Conservation (phyloP, 2,113 vertebrate genomes). For the Channa maculata region DNA sequence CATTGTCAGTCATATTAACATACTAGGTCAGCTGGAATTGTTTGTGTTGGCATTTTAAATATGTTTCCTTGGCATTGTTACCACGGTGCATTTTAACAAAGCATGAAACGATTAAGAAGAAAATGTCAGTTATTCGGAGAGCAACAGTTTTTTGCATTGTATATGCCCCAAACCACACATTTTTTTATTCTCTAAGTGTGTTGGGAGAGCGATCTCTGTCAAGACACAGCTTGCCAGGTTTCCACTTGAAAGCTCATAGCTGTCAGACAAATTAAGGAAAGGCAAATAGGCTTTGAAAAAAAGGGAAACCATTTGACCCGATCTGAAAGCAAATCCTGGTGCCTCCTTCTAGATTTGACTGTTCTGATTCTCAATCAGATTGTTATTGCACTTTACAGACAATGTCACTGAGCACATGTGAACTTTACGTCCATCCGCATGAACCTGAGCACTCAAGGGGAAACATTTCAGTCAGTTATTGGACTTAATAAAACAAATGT, state of each 20-base stretch:
- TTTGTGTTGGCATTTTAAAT: slow-evolving; percentile 56
- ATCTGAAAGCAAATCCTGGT: slow-evolving; percentile 62
- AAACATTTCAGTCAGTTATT: slow-evolving; percentile 74
- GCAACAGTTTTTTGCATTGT: slow-evolving; percentile 13
- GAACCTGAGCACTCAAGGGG: slow-evolving; percentile 59
- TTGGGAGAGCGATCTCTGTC: slow-evolving; percentile 61
- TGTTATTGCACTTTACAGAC: slow-evolving; percentile 37
- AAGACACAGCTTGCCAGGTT: slow-evolving; percentile 82
- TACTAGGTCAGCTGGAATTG: slow-evolving; percentile 35
- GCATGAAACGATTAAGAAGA: slow-evolving; percentile 47
- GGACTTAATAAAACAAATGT: slow-evolving; percentile 76
- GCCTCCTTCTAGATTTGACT: slow-evolving; percentile 50
- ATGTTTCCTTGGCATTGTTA: slow-evolving; percentile 56
- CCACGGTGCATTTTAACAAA: slow-evolving; percentile 43
- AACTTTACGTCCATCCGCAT: slow-evolving; percentile 64
- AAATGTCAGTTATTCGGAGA: slow-evolving; percentile 48
- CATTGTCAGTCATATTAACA: slow-evolving; percentile 57
- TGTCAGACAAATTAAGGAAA: slow-evolving; percentile 72
- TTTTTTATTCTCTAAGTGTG: slow-evolving; percentile 55
- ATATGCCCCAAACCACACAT: slow-evolving; percentile 43
- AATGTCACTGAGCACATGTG: slow-evolving; percentile 58
- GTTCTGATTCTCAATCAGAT: slow-evolving; percentile 24
- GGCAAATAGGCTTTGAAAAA: slow-evolving; percentile 72
- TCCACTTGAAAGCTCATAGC: slow-evolving; percentile 73
- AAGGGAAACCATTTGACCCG: slow-evolving; percentile 63